These are phyloP conservation scores for Chrysina gloriosa DNA, from an alignment of 2,888 invertebrate species.

Conservation along the genomic window DNA sequence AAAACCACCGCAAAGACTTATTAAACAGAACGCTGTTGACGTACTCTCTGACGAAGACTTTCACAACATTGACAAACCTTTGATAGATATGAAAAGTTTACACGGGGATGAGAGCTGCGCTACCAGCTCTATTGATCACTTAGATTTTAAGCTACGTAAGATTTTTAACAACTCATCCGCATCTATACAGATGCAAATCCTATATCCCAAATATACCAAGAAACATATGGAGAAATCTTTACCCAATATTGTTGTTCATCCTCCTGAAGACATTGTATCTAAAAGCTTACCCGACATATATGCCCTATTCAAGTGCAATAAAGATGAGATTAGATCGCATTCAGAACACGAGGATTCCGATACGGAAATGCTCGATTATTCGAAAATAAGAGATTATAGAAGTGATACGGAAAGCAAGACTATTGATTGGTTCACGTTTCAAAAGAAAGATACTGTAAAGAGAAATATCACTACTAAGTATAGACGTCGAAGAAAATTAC, in stretches of 20 bases:
- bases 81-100: too few relatives aligned
- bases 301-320: slow-evolving; percentile 38
- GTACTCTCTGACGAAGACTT: slow-evolving; percentile 22
- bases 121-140: slow-evolving; percentile 11
- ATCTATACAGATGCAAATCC: slow-evolving; percentile 27
- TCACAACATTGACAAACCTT: too few relatives aligned
- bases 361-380: slow-evolving; percentile 1
- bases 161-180: slow-evolving; percentile 19
- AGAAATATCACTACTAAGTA: slow-evolving; percentile 6
- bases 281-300: slow-evolving; percentile 61
- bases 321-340: slow-evolving; percentile 37
- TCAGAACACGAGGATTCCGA: slow-evolving; percentile 42
- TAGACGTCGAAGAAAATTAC: slow-evolving; percentile 1
- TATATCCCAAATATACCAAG: slow-evolving; percentile 21
- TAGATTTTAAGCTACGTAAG: slow-evolving; percentile 23
- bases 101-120: not conserved
- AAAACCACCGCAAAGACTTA: slow-evolving; percentile 19
- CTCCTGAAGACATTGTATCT: slow-evolving; percentile 57
- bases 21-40: slow-evolving; percentile 35
- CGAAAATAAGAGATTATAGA: slow-evolving; percentile 13
- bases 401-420: slow-evolving; percentile 25
- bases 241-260: slow-evolving; percentile 43
- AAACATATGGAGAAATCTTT: slow-evolving; percentile 21
- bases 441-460: not conserved
- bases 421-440: slow-evolving; percentile 13